phyloP scores from a whole-genome alignment of 2,888 invertebrate genomes.

The Gibbula magus region DNA sequence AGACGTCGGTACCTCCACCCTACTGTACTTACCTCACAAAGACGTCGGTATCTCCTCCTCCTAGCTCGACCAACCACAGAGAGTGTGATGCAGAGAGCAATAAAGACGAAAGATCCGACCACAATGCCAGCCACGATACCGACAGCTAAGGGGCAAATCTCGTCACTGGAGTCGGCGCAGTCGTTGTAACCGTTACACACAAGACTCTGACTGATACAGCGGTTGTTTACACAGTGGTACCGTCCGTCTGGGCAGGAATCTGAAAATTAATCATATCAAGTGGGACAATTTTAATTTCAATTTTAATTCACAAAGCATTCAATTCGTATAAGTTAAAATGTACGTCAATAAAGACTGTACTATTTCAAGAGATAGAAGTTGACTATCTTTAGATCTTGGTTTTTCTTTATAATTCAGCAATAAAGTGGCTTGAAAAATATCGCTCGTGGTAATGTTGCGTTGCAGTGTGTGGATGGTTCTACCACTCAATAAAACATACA shows the following conservation, averaged over 20 bases:
- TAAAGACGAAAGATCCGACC: neutral
- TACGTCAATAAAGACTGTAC: too few species aligned
- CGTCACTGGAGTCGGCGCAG: constrained; percentile 21
- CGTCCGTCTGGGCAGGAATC: neutral
- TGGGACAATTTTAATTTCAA: too few species aligned
- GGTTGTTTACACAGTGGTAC: constrained; percentile 4
- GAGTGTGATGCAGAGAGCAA: neutral
- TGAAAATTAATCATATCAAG: neutral
- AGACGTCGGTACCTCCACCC: too few species aligned
- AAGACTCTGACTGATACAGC: neutral
- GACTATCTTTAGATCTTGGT: too few species aligned
- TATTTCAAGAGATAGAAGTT: too few species aligned
- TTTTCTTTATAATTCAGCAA: too few species aligned
- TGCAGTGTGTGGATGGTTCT: too few species aligned
- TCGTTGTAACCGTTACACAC: constrained; percentile 22
- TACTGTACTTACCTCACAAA: neutral
- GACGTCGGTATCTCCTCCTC: neutral
- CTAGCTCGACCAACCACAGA: neutral
- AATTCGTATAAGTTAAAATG: too few species aligned
- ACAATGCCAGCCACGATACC: constrained; percentile 18
- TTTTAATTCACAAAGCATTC: too few species aligned
- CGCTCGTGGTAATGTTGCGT: too few species aligned
- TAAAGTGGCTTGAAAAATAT: too few species aligned
- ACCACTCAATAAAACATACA: too few species aligned
- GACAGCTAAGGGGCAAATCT: neutral